Evolutionary conservation across 2,113 vertebrate genomes (phyloP).

Genomic region (Pagrus major): DNA sequence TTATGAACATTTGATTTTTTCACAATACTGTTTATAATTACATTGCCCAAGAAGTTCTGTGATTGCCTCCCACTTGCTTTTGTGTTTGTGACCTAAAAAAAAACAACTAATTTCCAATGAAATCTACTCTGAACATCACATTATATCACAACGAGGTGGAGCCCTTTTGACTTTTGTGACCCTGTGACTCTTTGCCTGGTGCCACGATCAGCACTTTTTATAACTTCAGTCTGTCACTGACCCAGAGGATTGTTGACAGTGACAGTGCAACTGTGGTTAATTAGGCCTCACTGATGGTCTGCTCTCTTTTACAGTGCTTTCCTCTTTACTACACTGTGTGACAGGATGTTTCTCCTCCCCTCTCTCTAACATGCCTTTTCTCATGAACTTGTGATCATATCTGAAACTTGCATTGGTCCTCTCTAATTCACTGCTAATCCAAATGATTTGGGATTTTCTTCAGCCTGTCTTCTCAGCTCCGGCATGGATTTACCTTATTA

Average conservation of each 20-base stretch:
- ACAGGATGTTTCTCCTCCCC: background rate
- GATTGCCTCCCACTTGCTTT: background rate
- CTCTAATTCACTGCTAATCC: slow-evolving; percentile 14
- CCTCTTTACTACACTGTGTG: background rate
- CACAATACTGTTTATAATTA: background rate
- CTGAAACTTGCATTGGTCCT: background rate
- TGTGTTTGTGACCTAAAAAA: background rate
- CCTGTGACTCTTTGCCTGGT: background rate
- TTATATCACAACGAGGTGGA: background rate
- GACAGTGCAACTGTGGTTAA: background rate
- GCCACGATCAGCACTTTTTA: background rate
- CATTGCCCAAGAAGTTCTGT: background rate
- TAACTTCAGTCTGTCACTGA: background rate
- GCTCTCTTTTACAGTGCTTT: background rate
- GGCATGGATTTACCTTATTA: slow-evolving; percentile 36
- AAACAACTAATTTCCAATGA: background rate
- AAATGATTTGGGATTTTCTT: slow-evolving; percentile 7
- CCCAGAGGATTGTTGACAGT: background rate
- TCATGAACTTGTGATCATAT: slow-evolving; percentile 26
- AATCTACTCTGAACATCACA: background rate
- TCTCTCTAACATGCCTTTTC: slow-evolving; percentile 2
- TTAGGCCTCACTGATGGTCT: background rate
- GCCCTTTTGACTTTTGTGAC: background rate
- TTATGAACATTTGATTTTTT: background rate
- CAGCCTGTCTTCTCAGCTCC: slow-evolving; percentile 1